phyloP scores from a whole-genome alignment of 1,140 invertebrate species.

The Dufourea novaeangliae region DNA sequence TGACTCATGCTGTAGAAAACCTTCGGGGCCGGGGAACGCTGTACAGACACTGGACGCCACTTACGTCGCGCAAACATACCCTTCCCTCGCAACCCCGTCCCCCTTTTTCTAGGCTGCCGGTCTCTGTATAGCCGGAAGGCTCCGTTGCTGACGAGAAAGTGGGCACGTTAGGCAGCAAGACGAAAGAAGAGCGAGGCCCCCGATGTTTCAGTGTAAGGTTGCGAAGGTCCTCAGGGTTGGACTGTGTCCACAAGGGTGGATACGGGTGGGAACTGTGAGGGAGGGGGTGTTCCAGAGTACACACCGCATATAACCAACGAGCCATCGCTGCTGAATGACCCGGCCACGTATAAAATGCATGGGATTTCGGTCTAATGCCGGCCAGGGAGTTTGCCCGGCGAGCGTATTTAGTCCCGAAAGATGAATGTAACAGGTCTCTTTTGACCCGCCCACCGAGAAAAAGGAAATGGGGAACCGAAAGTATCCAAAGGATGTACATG shows the following conservation, averaged over 20 bases:
- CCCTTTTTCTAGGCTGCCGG: conserved; percentile 43
- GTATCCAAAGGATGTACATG: conserved; percentile 56
- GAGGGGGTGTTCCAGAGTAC: conserved; percentile 63
- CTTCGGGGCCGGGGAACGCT: conserved; percentile 49
- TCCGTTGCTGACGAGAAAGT: conserved; percentile 46
- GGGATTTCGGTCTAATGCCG: conserved; percentile 76
- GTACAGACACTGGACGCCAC: conserved; percentile 74
- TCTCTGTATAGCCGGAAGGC: conserved; percentile 43
- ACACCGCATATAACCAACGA: conserved; percentile 70
- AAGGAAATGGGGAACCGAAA: conserved; percentile 66
- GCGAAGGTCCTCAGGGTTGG: conserved; percentile 59
- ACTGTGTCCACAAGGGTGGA: conserved; percentile 71
- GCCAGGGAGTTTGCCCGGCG: conserved; percentile 70
- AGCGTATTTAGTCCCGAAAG: conserved; percentile 73
- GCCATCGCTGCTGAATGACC: conserved; percentile 74
- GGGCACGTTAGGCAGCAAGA: conserved; percentile 42
- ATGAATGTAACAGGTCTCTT: conserved; percentile 78
- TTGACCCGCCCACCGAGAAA: conserved; percentile 67
- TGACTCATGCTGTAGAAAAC: conserved; percentile 46
- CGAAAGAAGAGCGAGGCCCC: conserved; percentile 50
- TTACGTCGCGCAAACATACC: conserved; percentile 77
- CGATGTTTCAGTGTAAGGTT: conserved; percentile 47
- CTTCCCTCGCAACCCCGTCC: conserved; percentile 41
- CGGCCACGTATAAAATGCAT: conserved; percentile 80
- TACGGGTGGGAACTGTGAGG: conserved; percentile 24